Base-by-base conservation (phyloP, 37 sponge, comb jelly and placozoan genomes). In the Ephydatia muelleri region DNA sequence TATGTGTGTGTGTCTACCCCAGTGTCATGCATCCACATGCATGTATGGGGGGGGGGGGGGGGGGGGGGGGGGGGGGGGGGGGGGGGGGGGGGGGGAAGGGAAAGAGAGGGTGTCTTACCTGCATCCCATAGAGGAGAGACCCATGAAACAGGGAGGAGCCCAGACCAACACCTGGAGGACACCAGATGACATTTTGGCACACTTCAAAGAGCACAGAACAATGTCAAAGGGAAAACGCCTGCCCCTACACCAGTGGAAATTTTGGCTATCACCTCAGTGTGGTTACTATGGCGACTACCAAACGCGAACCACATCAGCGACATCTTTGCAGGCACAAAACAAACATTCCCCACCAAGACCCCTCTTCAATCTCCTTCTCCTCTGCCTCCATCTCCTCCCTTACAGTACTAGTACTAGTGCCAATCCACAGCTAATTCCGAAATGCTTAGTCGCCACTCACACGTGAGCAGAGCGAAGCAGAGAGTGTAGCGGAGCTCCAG, bases 121-220 rank as follows among this genome's bases (percentile, higher is more conserved):
- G 90, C 93, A 90, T 90, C 9, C 68, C 43, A 47, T 84, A 93
- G 34, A 80, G 68, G 39, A 95, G 86, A 29, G 91, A 90, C 0
- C 82, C 85, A 81, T 95, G 96, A 48, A 95, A 95, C 29, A 82
- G 72, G 13, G 49, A 27, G 38, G 96, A 95, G 5, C 96, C 96
- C 26, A 95, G 67, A 0, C 96, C 96, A 1, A 95, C 90, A 36
- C 85, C 86, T 77, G 38, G 22, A 37, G 22, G 57, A 22, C n/a
- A n/a, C n/a, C n/a, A 70, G 27, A 14, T 70, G 11, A 19, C 9
- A 32, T 28, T 73, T 73, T 28, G 37, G 74, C 37, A 73, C 36
- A 29, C 74, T 28, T 5, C 5, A 26, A 34, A 35, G 13, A 71
- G 29, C 1, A 71, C 13, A 71, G 13, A 21, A 71, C 30, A 71